A percentile compares a stretch with the other conserved stretches of the same genome.
Evolutionary conservation across 2,888 invertebrate species (phyloP).

Genomic region (Hyles lineata): DNA sequence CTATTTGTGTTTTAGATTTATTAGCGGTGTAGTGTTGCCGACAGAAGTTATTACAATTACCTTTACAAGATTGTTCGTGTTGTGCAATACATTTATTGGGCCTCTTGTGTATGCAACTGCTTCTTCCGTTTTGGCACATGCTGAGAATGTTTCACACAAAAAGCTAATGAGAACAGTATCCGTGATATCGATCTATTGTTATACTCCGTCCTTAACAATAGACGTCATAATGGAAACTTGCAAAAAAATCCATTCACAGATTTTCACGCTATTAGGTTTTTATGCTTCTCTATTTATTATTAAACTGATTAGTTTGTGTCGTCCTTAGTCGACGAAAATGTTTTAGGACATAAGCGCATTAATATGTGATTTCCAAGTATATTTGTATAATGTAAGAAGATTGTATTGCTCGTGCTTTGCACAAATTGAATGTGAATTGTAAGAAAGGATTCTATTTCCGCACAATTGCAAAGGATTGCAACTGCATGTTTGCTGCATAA

Average conservation of each 20-base stretch:
- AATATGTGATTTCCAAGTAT: neutral
- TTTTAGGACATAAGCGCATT: no score
- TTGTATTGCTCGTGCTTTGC: neutral
- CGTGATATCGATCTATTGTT: conserved; percentile 59
- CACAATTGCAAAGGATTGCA: conserved; percentile 14
- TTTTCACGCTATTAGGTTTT: conserved; percentile 37
- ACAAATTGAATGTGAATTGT: neutral
- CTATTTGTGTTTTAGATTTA: conserved; percentile 51
- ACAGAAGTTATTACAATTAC: conserved; percentile 12
- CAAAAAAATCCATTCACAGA: conserved; percentile 36
- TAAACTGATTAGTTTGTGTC: neutral
- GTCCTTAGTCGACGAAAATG: neutral
- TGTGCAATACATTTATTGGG: conserved; percentile 21
- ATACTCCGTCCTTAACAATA: conserved; percentile 63
- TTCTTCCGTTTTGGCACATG: conserved; percentile 34
- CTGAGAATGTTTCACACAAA: conserved; percentile 28
- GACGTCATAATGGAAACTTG: conserved; percentile 58
- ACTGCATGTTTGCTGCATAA: neutral
- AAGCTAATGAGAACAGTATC: conserved; percentile 47
- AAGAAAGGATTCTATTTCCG: neutral
- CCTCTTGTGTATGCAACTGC: conserved; percentile 26
- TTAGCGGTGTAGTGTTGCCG: conserved; percentile 34
- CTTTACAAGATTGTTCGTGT: conserved; percentile 19
- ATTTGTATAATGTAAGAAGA: neutral
- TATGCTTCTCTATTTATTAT: conserved; percentile 26